These are phyloP conservation scores for Psittacara wagleri DNA, from an alignment of 2,113 vertebrate species.

Conservation along the genomic window DNA sequence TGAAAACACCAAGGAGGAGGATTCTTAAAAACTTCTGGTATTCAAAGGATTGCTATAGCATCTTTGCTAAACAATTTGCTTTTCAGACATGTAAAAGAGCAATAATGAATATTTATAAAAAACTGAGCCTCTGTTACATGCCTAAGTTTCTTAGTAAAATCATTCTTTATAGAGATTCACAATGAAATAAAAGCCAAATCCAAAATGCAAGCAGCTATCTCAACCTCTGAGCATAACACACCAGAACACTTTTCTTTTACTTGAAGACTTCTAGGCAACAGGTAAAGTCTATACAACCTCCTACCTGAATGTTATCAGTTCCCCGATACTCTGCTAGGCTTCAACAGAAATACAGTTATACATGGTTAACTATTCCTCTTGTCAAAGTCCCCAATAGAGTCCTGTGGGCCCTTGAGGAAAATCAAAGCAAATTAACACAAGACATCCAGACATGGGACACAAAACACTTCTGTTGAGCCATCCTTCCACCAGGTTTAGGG, in stretches of 20 bases:
- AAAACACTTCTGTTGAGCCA: not conserved
- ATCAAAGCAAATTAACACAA: not conserved
- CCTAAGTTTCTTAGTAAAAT: not conserved
- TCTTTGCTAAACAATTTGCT: not conserved
- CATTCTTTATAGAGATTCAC: not conserved
- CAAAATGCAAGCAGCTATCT: accelerated
- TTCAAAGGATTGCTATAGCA: accelerated
- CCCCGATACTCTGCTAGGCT: not conserved
- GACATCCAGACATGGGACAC: not conserved
- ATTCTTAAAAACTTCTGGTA: not conserved
- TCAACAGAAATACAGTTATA: not conserved
- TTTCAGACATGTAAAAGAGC: not conserved
- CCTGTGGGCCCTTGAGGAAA: not conserved
- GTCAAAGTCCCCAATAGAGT: not conserved
- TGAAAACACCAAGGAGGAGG: not conserved
- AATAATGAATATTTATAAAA: not conserved
- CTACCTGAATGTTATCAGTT: not conserved
- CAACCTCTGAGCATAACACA: not conserved
- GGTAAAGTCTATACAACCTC: not conserved
- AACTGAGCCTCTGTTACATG: not conserved
- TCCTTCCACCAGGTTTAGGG: not conserved
- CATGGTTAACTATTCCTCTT: not conserved
- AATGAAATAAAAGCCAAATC: not conserved
- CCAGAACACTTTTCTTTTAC: not conserved
- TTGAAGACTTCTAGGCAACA: not conserved